Conservation (phyloP, 2,888 invertebrate genomes). For the Eilema depressum region DNA sequence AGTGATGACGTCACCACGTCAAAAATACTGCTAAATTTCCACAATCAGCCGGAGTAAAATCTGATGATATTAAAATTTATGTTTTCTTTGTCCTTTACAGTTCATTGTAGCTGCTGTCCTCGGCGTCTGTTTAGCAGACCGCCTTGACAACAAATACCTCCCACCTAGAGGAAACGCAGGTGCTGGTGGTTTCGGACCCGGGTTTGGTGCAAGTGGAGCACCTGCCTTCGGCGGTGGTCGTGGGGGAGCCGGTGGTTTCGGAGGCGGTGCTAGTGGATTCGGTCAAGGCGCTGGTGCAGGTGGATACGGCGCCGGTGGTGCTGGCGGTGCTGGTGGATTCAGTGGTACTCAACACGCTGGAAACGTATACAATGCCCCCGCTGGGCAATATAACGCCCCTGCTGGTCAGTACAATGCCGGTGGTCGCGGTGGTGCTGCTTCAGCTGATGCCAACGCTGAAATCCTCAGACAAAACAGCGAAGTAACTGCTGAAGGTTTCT, state of each 20-base stretch:
- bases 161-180: slow-evolving; percentile 81
- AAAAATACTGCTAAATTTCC: background rate
- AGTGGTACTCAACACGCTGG: slow-evolving; percentile 49
- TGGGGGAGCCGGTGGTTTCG: slow-evolving; percentile 62
- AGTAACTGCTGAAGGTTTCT: slow-evolving; percentile 80
- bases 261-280: slow-evolving; percentile 39
- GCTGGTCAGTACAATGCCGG: slow-evolving; percentile 21
- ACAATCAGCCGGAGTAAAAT: background rate
- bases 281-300: slow-evolving; percentile 49
- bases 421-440: slow-evolving; percentile 46
- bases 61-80: background rate
- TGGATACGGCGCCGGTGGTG: slow-evolving; percentile 46
- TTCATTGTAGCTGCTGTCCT: slow-evolving; percentile 79
- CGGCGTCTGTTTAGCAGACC: slow-evolving; percentile 80
- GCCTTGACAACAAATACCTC: slow-evolving; percentile 83
- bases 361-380: slow-evolving; percentile 59
- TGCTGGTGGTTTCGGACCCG: slow-evolving; percentile 76
- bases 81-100: slow-evolving; percentile 56
- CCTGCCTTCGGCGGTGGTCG: slow-evolving; percentile 45
- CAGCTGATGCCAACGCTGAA: slow-evolving; percentile 77
- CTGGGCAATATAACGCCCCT: slow-evolving; percentile 53
- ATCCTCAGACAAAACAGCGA: slow-evolving; percentile 78
- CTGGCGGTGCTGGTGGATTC: slow-evolving; percentile 44
- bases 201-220: slow-evolving; percentile 55
- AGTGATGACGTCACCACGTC: background rate